These are phyloP conservation scores for Gortyna flavago DNA, from an alignment of 2,888 invertebrate genomes.

Conservation along the genomic window DNA sequence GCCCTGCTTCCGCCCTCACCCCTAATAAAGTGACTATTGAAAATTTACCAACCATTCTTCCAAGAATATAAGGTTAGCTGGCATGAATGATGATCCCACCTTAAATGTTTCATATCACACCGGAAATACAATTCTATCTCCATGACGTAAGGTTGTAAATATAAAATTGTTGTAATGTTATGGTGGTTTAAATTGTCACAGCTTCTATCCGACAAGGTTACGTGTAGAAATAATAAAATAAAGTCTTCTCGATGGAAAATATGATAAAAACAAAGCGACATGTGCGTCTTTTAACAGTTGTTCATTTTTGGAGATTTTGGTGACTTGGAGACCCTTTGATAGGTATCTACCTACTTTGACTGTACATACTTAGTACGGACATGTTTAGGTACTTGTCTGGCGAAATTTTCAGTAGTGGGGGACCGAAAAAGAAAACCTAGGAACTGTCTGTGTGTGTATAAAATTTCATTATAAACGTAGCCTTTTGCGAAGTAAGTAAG, in stretches of 20 bases:
- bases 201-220: conserved; percentile 71
- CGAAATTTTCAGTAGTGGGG: too few species aligned
- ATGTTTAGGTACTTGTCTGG: neutral
- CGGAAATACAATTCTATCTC: conserved; percentile 65
- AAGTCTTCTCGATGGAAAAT: conserved; percentile 79
- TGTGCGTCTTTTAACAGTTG: conserved; percentile 48
- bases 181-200: conserved; percentile 75
- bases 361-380: neutral
- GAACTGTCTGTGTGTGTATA: too few species aligned
- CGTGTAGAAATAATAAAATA: conserved; percentile 82
- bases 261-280: conserved; percentile 79
- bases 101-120: conserved; percentile 64
- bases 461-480: too few species aligned
- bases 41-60: conserved; percentile 90
- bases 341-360: neutral
- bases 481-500: neutral
- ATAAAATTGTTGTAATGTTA: conserved; percentile 11
- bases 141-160: conserved; percentile 52
- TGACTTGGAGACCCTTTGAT: neutral
- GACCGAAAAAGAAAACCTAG: neutral
- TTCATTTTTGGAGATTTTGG: conserved; percentile 13
- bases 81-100: conserved; percentile 80
- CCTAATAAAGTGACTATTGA: conserved; percentile 90
- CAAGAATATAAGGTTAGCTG: conserved; percentile 88
- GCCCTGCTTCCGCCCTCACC: conserved; percentile 85